phyloP scores from a whole-genome alignment of 2,797 vertebrate species.

The Hyperoplus immaculatus region DNA sequence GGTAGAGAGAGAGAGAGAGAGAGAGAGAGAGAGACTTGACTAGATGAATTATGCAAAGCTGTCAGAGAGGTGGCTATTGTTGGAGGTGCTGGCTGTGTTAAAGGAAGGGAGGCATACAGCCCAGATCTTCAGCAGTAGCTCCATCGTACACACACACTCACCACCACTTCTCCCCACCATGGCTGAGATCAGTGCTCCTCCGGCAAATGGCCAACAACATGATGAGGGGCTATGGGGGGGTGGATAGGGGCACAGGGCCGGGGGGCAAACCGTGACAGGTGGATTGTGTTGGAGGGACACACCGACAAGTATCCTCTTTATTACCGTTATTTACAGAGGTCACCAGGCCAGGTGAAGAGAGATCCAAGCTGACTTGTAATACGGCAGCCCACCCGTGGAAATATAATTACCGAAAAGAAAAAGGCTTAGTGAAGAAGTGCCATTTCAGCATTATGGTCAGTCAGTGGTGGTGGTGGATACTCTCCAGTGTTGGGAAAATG shows the following conservation, averaged over 20 bases:
- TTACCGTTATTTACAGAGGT: conserved; percentile 80
- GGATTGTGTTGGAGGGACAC: conserved; percentile 75
- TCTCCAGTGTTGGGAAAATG: conserved; percentile 70
- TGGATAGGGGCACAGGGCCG: conserved; percentile 10
- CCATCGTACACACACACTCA: conserved; percentile 53
- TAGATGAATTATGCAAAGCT: conserved; percentile 95
- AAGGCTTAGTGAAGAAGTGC: conserved; percentile 79
- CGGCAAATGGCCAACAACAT: conserved; percentile 77
- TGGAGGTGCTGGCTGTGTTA: conserved; percentile 85
- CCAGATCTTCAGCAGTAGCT: conserved; percentile 73
- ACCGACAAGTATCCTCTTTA: conserved; percentile 75
- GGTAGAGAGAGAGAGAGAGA: conserved; percentile 60
- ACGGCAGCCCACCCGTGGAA: conserved; percentile 75
- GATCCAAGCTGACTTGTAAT: conserved; percentile 84
- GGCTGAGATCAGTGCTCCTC: conserved; percentile 75
- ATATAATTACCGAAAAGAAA: conserved; percentile 81
- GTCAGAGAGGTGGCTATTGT: conserved; percentile 91
- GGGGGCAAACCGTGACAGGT: conserved; percentile 75
- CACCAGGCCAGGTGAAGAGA: conserved; percentile 73
- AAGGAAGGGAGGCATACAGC: conserved; percentile 71
- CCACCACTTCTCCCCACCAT: conserved; percentile 70
- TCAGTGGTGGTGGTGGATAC: conserved; percentile 18
- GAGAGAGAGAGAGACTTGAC: conserved; percentile 75
- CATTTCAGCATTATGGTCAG: conserved; percentile 81
- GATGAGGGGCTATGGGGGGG: conserved; percentile 25